Base-by-base conservation (phyloP, 2,797 vertebrate species). In the Pygocentrus nattereri region DNA sequence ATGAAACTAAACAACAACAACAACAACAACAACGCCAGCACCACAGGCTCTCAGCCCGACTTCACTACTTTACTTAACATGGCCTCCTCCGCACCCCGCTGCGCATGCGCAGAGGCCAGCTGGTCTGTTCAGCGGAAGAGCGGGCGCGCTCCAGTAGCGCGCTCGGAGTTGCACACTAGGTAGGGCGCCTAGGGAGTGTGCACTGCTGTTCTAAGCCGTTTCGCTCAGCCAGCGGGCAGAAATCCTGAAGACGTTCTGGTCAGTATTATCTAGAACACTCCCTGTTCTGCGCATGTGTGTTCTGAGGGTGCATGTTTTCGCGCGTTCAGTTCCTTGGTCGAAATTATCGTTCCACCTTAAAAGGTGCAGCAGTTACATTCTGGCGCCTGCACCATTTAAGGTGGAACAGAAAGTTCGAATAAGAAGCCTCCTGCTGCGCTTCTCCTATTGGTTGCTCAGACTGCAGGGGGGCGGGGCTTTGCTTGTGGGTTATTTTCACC, bases 31-130 rank as follows among this genome's bases (percentile, higher is more conserved):
- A 54, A 15, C 23, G 34, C 2, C n/a, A 52, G n/a, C n/a, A n/a
- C 23, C 38, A 41, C 38, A 41, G 8, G 77, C 81, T 85, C 74
- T 74, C 82, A 85, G 23, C 76, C 86, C 89, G 84, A 87, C 87
- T 88, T 89, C 85, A 86, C 86, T 87, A 25, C 86, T 31, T 85
- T 88, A 79, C 85, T 89, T 91, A 92, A 93, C 94, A 94, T 94
- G 93, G 92, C 91, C 91, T 90, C 93, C 93, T 76, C 71, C 58
- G 74, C 83, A 65, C 81, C 77, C 50, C 61, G 75, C 62, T 78
- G 87, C 89, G 89, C 90, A 82, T 85, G 85, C 80, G 85, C 76
- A 7, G n/a, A 2, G 41, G 61, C 19, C 50, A 73, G 27, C 75
- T 69, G 47, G 31, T 59, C 41, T 61, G 50, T 27, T 41, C 54